A percentile compares a stretch with the other conserved stretches of the same genome.
Conservation (phyloP, 2,113 vertebrate species). For the Arizona elegans region DNA sequence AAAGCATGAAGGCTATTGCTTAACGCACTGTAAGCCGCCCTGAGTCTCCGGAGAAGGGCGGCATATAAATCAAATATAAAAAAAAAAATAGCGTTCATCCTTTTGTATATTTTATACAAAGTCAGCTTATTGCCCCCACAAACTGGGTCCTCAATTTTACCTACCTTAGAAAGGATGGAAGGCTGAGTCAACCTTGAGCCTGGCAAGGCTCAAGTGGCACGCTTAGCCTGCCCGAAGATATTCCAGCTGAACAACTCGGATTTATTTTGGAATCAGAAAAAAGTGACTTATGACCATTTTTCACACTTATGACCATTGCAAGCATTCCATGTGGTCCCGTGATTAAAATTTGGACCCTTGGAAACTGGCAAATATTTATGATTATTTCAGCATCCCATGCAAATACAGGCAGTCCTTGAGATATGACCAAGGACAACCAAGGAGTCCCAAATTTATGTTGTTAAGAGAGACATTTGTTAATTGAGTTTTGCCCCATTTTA, state of each 20-base stretch:
- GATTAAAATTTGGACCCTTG: background rate
- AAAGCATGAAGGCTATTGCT: too few relatives aligned
- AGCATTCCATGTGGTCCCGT: background rate
- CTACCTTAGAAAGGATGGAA: too few relatives aligned
- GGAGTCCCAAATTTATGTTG: background rate
- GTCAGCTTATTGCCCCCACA: too few relatives aligned
- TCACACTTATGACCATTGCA: background rate
- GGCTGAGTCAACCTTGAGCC: too few relatives aligned
- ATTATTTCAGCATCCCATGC: background rate
- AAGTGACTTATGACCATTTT: background rate
- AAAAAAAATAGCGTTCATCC: too few relatives aligned
- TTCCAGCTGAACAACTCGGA: background rate
- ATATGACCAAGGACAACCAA: background rate
- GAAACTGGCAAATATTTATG: background rate
- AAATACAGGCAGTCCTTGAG: background rate
- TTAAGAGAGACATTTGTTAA: background rate
- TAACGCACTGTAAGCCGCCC: too few relatives aligned
- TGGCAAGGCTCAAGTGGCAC: too few relatives aligned
- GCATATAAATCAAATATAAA: too few relatives aligned
- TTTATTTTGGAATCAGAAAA: background rate
- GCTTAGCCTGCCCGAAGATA: background rate
- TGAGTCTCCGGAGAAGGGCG: too few relatives aligned
- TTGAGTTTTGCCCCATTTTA: background rate
- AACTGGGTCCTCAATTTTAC: too few relatives aligned
- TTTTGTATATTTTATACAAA: too few relatives aligned